A percentile compares a stretch with the other conserved stretches of the same genome.
Evolutionary conservation across 1,140 invertebrate genomes (phyloP).

Genomic region (Drosophila grimshawi): DNA sequence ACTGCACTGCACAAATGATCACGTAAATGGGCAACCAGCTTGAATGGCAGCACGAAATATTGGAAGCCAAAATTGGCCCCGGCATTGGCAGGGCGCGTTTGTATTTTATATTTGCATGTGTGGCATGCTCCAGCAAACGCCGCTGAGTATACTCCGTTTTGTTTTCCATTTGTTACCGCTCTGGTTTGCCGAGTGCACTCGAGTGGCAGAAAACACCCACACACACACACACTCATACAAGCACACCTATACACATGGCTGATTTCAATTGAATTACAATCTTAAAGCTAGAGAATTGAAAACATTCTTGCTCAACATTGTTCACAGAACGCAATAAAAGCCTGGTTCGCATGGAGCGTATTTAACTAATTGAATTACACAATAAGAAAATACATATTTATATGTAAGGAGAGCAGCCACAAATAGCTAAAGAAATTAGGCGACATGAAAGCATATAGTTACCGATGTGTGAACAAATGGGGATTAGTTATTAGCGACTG

Average conservation of each 20-base stretch:
- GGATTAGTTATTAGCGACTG: too few species aligned
- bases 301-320: constrained; percentile 12
- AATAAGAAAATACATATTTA: constrained; percentile 47
- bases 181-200: constrained; percentile 44
- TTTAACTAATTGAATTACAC: constrained; percentile 65
- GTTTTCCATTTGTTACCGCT: constrained; percentile 76
- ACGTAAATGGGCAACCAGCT: constrained; percentile 61
- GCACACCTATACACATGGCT: not conserved
- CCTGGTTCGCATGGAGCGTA: constrained; percentile 4
- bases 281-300: not conserved
- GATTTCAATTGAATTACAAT: not conserved
- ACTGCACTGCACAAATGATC: constrained; percentile 53
- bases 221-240: constrained; percentile 4
- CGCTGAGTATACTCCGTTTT: constrained; percentile 68
- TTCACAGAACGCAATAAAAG: constrained; percentile 52
- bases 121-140: constrained; percentile 58
- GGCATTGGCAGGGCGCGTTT: constrained; percentile 14
- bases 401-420: not conserved
- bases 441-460: constrained; percentile 8
- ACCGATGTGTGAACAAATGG: not conserved
- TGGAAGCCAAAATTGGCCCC: constrained; percentile 59
- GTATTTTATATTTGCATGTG: constrained; percentile 63
- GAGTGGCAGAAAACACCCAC: constrained; percentile 19
- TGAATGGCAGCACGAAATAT: constrained; percentile 58
- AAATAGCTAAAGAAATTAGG: constrained; percentile 25